Conservation (phyloP, 2,113 vertebrate species). For the Lethenteron camtschaticum region DNA sequence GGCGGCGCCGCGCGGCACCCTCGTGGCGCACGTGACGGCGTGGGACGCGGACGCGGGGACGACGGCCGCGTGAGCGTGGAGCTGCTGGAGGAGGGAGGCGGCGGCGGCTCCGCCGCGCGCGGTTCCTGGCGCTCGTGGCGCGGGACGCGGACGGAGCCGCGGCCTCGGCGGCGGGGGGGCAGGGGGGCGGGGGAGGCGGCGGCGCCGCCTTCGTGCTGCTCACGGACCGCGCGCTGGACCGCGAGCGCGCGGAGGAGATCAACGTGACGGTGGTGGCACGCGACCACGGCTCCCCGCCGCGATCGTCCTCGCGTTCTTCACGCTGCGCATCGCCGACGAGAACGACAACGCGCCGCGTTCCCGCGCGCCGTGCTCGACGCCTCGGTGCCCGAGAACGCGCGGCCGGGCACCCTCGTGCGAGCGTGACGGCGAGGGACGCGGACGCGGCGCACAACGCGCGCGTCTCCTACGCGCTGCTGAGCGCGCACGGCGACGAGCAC, state of each 20-base stretch:
- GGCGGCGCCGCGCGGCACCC: constrained; percentile 75
- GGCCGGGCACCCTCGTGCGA: constrained; percentile 83
- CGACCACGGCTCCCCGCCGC: constrained; percentile 63
- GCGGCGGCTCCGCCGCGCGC: constrained; percentile 26
- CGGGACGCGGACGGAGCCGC: too few relatives aligned
- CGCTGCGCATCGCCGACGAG: constrained; percentile 62
- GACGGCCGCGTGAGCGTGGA: constrained; percentile 89
- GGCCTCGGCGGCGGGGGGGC: constrained; percentile 11
- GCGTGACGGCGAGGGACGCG: constrained; percentile 72
- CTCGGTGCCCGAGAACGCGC: constrained; percentile 66
- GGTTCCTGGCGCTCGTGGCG: too few relatives aligned
- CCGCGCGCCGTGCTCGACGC: constrained; percentile 67
- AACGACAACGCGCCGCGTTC: constrained; percentile 80
- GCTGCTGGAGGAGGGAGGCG: constrained; percentile 72
- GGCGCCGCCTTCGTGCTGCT: constrained; percentile 94
- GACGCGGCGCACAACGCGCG: constrained; percentile 83
- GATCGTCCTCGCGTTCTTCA: constrained; percentile 75
- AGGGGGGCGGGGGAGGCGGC: constrained; percentile 91
- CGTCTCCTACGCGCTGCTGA: constrained; percentile 43
- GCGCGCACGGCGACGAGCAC: constrained; percentile 17
- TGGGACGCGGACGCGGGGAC: constrained; percentile 83
- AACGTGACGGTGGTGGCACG: constrained; percentile 77
- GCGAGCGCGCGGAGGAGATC: constrained; percentile 77
- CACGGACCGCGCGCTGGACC: constrained; percentile 63
- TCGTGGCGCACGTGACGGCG: constrained; percentile 84